phyloP scores from a whole-genome alignment of 2,113 vertebrate genomes.

The Coptodon bakossiorum region DNA sequence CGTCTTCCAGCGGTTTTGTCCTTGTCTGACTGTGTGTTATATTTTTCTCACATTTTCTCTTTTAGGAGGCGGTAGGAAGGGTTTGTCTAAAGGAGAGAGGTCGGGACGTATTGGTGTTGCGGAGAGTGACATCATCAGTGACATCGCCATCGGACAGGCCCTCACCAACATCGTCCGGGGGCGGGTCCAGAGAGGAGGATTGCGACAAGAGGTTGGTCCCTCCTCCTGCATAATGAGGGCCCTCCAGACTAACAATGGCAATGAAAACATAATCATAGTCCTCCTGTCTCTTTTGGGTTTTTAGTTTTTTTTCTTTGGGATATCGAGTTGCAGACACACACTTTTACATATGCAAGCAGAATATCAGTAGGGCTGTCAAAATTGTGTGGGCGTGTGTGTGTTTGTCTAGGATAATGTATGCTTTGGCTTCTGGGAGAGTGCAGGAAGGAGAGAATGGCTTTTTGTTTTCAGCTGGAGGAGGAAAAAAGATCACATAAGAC shows the following conservation, averaged over 20 bases:
- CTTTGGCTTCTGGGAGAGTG: slow-evolving; percentile 21
- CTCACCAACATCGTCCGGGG: slow-evolving; percentile 74
- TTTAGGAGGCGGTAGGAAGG: slow-evolving; percentile 73
- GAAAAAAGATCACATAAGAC: slow-evolving; percentile 22
- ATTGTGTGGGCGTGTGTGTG: background rate
- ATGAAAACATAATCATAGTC: slow-evolving; percentile 11
- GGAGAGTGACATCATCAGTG: slow-evolving; percentile 74
- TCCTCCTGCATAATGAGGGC: background rate
- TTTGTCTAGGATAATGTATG: slow-evolving; percentile 40
- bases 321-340: background rate
- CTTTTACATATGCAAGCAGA: slow-evolving; percentile 11
- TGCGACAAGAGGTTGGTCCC: slow-evolving; percentile 68
- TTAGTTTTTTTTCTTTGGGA: background rate
- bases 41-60: background rate
- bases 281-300: background rate
- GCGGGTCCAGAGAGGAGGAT: slow-evolving; percentile 69
- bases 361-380: slow-evolving; percentile 52
- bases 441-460: slow-evolving; percentile 36
- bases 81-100: slow-evolving; percentile 84
- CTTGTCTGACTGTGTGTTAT: background rate
- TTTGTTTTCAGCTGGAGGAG: slow-evolving; percentile 48
- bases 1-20: background rate
- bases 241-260: background rate
- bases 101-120: slow-evolving; percentile 85
- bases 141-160: slow-evolving; percentile 75